Evolutionary conservation across 2,888 invertebrate genomes (phyloP), one percentile per base, ranked within the genome.

Genomic region (Periphyllus acericola): DNA sequence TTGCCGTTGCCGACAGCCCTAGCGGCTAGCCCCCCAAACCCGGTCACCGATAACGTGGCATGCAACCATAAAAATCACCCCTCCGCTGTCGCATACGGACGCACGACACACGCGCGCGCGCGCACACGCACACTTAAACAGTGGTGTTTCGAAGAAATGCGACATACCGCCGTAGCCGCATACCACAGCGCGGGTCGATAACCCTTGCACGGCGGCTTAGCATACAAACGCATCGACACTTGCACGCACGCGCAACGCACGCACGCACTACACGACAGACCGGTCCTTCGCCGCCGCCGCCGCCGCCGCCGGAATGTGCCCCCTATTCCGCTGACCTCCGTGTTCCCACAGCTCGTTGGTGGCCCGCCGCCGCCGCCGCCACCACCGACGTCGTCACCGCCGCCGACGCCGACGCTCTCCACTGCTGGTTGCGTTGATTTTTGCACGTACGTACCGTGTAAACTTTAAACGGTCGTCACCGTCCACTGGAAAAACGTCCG

Each of bases 331-430:
- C 87, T 81, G 87, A 81, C 87, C 87, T 40, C 60, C 81, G 74
- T 75, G 81, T 87, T 87, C 87, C 87, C 87, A 87, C 74, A 87
- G 87, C 74, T 87, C 87, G 87, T 87, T 87, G 87, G 87, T 87
- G 87, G 87, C 80, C 87, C 74, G n/a, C 66, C 80, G 40, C 86
- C 87, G 74, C 34, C 66, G 40, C 32, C 81, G 32, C 36, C 46
- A 14, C 76, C 29, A n/a, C 34, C 21, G 21, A 52, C 74, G 36
- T 32, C 36, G 82, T n/a, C 80, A 68, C 52, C 4, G 72, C 17
- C 29, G 83, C 52, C 60, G 6, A 11, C 76, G 76, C 68, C 71
- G 76, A 14, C 52, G 55, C 46, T 74, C 60, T 19, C 21, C 1
- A 19, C 9, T 21, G 60, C 60, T 25, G 25, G 25, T 60, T 60